phyloP scores from a whole-genome alignment of 2,113 vertebrate genomes.

The Hystrix cristata region DNA sequence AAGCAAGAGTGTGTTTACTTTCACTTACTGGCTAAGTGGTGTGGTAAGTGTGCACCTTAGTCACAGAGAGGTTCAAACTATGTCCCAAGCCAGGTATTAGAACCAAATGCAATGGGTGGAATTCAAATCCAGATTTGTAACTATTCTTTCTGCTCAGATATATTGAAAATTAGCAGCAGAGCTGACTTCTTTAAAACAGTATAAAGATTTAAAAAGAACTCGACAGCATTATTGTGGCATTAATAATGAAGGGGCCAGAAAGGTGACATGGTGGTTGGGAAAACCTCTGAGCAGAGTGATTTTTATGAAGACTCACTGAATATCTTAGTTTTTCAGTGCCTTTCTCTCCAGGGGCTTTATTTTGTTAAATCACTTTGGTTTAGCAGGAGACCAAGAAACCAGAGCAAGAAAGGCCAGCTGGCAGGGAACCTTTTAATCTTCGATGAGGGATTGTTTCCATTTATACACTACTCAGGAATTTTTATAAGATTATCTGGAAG shows the following conservation, averaged over 20 bases:
- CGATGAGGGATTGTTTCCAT: background rate
- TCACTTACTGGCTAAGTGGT: background rate
- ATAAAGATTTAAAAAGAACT: background rate
- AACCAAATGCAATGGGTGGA: background rate
- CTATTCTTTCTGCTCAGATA: background rate
- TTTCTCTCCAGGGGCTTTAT: background rate
- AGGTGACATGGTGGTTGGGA: background rate
- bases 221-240: background rate
- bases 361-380: constrained; percentile 63
- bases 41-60: background rate
- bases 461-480: background rate
- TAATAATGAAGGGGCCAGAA: background rate
- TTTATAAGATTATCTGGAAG: background rate
- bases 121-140: background rate
- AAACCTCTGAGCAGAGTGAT: background rate
- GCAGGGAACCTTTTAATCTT: background rate
- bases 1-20: background rate
- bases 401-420: background rate
- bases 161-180: constrained; percentile 4
- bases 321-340: background rate
- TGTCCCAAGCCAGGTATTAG: background rate
- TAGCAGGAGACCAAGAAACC: background rate
- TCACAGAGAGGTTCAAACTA: background rate
- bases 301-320: background rate
- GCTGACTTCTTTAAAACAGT: background rate